Conservation (phyloP, 2,888 invertebrate species). For the Frankliniella fusca region DNA sequence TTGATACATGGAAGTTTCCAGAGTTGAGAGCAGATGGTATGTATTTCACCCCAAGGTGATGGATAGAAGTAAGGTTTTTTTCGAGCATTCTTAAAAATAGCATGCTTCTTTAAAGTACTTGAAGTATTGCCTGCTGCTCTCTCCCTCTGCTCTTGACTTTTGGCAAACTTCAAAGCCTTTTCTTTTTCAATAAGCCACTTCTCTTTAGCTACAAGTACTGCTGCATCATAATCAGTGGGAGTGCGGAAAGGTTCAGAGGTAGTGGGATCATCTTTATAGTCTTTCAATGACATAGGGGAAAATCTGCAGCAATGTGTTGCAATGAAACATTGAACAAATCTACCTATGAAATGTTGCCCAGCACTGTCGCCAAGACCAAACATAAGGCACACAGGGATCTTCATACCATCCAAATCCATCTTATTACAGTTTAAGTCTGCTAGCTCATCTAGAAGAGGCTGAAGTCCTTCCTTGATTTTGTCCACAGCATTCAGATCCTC, state of each 20-base stretch:
- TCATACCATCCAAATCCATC: not conserved
- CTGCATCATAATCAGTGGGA: not conserved
- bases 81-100: too few species aligned
- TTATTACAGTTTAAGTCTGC: not conserved
- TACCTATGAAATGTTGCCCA: not conserved
- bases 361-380: not conserved
- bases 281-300: not conserved
- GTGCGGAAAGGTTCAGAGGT: not conserved
- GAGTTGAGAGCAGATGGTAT: too few species aligned
- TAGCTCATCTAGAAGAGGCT: not conserved
- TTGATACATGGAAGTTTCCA: too few species aligned
- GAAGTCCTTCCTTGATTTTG: not conserved
- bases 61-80: too few species aligned
- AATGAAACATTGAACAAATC: not conserved
- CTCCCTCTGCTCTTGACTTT: too few species aligned
- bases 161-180: too few species aligned
- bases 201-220: not conserved
- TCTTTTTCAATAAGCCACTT: not conserved
- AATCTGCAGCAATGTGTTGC: not conserved
- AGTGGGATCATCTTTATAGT: not conserved
- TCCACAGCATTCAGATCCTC: not conserved
- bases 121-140: too few species aligned
- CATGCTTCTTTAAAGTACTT: too few species aligned
- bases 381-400: not conserved
- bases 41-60: too few species aligned